Base-by-base conservation (phyloP, 2,113 vertebrate genomes). In the Sebastes fasciatus region DNA sequence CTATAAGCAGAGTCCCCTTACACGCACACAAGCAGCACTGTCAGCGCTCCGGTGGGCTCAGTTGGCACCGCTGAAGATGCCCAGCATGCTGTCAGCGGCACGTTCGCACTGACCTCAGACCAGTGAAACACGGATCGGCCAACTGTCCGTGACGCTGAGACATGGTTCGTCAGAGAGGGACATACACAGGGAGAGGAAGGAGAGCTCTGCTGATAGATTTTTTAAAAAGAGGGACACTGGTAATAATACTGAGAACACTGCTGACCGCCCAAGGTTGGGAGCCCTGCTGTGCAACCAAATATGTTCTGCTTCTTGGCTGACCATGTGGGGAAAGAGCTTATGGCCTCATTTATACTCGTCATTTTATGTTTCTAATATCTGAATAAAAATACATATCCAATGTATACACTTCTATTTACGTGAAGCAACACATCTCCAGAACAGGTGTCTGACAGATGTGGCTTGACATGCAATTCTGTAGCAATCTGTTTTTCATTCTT, bases 91-190 rank as follows among this genome's bases (percentile, higher is more conserved):
- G 82, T 71, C 72, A 68, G 43, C 14, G 16, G 14, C 86, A 67
- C 34, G 0, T 49, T 83, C 12, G 5, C 55, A 34, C 70, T 72
- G 74, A 85, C 74, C 81, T 74, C 77, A 54, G 67, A 85, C 26
- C 80, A 83, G 79, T 73, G 74, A 76, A 46, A 82, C 69, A 73
- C 7, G 4, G 42, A 79, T 51, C 63, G 62, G 71, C 78, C 78
- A 81, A 78, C 58, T 80, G 80, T 48, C 63, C 12, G 1, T 71
- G 74, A 74, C n/a, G 57, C 58, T 9, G 13, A 21, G 13, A 68
- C 52, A 65, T 2, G 4, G 16, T 82, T 61, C 66, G 57, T 88
- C 75, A 62, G 40, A 73, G 45, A 46, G 48, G 9, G 73, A 11
- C 16, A 34, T 34, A 34, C 34, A 34, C 34, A 34, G 34, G 34